Evolutionary conservation across 2,113 vertebrate genomes (phyloP).

Genomic region (Oenanthe melanoleuca): DNA sequence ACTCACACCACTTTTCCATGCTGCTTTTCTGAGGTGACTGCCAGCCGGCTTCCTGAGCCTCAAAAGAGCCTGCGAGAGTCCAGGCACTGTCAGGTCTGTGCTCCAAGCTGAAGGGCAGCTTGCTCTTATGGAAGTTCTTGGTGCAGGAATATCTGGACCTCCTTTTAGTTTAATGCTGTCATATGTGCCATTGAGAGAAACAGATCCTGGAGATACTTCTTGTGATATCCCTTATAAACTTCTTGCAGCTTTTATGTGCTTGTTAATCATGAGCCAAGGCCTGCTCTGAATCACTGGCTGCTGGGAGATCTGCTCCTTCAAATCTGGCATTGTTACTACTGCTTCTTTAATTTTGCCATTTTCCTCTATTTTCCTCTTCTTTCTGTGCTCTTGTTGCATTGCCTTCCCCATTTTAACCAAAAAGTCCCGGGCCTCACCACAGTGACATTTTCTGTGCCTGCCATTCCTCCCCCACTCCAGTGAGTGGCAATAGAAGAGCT

Average conservation of each 20-base stretch:
- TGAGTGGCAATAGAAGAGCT: neutral
- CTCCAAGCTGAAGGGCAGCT: neutral
- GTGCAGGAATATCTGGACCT: neutral
- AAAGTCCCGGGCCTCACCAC: neutral
- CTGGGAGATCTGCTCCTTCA: neutral
- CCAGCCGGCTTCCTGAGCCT: neutral
- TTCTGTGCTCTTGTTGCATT: neutral
- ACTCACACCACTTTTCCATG: neutral
- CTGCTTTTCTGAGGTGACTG: neutral
- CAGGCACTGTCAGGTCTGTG: neutral
- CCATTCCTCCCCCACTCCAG: neutral
- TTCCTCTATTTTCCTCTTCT: neutral
- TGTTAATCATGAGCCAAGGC: neutral
- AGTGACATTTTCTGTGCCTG: neutral
- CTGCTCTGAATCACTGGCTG: neutral
- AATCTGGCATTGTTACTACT: neutral
- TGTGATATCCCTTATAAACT: neutral
- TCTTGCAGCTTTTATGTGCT: neutral
- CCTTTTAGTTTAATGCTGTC: neutral
- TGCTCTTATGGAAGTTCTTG: neutral
- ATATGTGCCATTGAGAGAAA: neutral
- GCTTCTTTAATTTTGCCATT: neutral
- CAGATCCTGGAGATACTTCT: neutral
- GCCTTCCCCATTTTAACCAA: neutral
- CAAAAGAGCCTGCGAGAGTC: neutral